These are phyloP conservation scores for Brachionus angularis DNA, from an alignment of 1,140 invertebrate species.

Conservation along the genomic window DNA sequence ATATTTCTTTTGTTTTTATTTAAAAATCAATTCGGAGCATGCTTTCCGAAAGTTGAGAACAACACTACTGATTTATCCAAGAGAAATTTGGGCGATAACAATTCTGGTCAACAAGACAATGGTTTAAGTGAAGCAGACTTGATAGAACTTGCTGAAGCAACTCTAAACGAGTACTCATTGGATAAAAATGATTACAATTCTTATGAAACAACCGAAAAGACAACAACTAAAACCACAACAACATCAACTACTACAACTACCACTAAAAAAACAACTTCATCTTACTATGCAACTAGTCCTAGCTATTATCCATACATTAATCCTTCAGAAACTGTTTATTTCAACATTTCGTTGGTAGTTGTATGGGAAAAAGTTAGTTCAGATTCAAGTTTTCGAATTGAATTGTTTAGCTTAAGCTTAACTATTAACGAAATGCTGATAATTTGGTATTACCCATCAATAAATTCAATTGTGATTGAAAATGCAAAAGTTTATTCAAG, in stretches of 20 bases:
- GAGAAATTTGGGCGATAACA: too few relatives aligned
- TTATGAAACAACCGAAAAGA: background rate
- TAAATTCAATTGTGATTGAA: slow-evolving; percentile 27
- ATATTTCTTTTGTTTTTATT: too few relatives aligned
- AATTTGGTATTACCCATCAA: slow-evolving; percentile 20
- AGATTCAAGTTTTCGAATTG: background rate
- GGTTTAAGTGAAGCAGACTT: background rate
- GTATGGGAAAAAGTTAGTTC: slow-evolving; percentile 12
- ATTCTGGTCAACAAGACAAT: too few relatives aligned
- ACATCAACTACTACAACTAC: background rate
- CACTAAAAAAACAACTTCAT: background rate
- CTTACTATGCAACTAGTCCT: background rate
- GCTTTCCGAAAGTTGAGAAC: too few relatives aligned
- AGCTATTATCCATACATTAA: background rate
- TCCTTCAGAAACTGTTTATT: background rate
- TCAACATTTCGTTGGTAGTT: background rate
- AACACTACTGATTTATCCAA: too few relatives aligned
- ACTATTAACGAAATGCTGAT: slow-evolving; percentile 1
- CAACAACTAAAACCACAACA: background rate
- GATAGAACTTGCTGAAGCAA: background rate
- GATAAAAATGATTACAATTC: background rate
- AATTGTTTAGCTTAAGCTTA: background rate
- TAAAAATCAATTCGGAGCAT: too few relatives aligned
- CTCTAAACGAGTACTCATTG: too few relatives aligned
- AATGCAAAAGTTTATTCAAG: background rate